A percentile compares a stretch with the other conserved stretches of the same genome.
These are phyloP conservation scores for Tetragnatha montana DNA, from an alignment of 2,888 invertebrate genomes.

Conservation along the genomic window DNA sequence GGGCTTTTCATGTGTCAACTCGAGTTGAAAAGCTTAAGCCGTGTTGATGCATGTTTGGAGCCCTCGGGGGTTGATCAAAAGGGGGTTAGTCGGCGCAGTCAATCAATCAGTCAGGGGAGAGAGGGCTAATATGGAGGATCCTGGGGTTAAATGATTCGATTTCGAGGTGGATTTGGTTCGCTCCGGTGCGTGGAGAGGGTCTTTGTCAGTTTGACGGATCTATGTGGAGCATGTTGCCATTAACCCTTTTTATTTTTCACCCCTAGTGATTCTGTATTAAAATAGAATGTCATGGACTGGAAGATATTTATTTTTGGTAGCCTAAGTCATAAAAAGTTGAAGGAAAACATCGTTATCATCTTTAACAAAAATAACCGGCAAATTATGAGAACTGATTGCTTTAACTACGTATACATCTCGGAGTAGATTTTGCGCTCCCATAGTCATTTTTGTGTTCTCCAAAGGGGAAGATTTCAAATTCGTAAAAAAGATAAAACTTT, in stretches of 20 bases:
- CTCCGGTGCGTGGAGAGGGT: not conserved
- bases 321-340: too few relatives aligned
- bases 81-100: not conserved
- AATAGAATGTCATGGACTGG: too few relatives aligned
- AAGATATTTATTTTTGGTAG: too few relatives aligned
- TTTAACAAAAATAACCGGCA: too few relatives aligned
- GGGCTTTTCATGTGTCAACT: slow-evolving; percentile 25
- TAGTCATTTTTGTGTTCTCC: too few relatives aligned
- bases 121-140: not conserved
- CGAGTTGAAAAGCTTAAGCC: slow-evolving; percentile 27
- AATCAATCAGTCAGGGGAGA: not conserved
- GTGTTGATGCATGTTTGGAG: not conserved
- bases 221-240: not conserved
- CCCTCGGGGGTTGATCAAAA: not conserved
- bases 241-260: not conserved
- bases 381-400: too few relatives aligned
- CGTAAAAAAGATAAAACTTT: too few relatives aligned
- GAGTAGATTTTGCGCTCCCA: too few relatives aligned
- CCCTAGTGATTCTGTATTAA: too few relatives aligned
- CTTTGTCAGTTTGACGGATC: not conserved
- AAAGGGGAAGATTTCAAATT: too few relatives aligned
- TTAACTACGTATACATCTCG: too few relatives aligned
- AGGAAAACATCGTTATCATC: too few relatives aligned
- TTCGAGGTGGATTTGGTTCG: not conserved
- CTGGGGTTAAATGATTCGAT: not conserved